Evolutionary conservation across 2,113 vertebrate genomes (phyloP).

Genomic region (Xiphias gladius): DNA sequence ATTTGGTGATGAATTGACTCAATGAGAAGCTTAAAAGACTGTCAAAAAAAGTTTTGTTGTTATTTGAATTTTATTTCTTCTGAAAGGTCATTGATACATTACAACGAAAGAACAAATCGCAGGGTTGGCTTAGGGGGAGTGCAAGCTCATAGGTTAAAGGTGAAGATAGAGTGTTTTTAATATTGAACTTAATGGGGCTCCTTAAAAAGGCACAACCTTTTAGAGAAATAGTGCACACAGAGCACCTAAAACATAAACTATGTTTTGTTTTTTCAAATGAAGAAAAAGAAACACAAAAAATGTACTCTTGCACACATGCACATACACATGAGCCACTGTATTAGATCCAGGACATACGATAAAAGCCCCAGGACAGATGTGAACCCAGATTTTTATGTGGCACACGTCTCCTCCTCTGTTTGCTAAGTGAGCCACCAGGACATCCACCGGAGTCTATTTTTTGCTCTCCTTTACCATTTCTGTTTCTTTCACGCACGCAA

Average conservation of each 20-base stretch:
- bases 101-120: not conserved
- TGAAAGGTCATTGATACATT: not conserved
- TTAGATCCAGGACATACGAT: constrained; percentile 60
- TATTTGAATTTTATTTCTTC: not conserved
- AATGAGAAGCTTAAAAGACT: not conserved
- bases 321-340: constrained; percentile 24
- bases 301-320: not conserved
- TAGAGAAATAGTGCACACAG: not conserved
- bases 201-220: constrained; percentile 9
- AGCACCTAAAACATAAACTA: constrained; percentile 10
- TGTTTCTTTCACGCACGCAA: constrained; percentile 21
- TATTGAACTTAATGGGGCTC: not conserved
- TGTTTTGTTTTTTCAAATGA: not conserved
- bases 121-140: not conserved
- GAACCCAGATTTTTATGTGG: constrained; percentile 68
- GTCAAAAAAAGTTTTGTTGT: not conserved
- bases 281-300: constrained; percentile 14
- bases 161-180: not conserved
- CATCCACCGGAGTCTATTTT: constrained; percentile 47
- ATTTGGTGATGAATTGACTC: not conserved
- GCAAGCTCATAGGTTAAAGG: constrained; percentile 15
- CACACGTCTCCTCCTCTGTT: constrained; percentile 38
- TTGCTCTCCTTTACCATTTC: constrained; percentile 31
- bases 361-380: constrained; percentile 59
- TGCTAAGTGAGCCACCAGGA: constrained; percentile 59